phyloP scores from a whole-genome alignment of 2,797 vertebrate species.

The Fistularia commersonii region DNA sequence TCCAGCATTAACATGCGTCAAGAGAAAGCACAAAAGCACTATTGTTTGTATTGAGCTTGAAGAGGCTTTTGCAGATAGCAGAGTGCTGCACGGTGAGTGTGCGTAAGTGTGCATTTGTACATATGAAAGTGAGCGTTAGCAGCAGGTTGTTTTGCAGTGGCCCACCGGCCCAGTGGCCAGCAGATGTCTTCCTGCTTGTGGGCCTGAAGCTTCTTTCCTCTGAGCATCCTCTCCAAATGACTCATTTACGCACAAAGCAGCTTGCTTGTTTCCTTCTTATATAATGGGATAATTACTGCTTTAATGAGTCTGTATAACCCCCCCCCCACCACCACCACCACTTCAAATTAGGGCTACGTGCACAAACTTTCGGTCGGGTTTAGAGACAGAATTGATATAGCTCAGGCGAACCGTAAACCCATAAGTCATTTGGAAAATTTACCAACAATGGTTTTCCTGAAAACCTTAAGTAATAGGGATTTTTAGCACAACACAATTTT shows the following conservation, averaged over 20 bases:
- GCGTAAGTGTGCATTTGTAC: conserved; percentile 43
- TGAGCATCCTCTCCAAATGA: conserved; percentile 72
- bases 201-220: conserved; percentile 64
- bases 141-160: conserved; percentile 70
- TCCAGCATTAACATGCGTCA: conserved; percentile 73
- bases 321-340: conserved; percentile 23
- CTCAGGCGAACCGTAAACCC: too few species aligned
- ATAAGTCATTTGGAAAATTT: too few species aligned
- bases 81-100: conserved; percentile 37
- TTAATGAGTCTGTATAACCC: conserved; percentile 67
- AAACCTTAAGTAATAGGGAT: too few species aligned
- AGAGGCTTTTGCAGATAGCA: conserved; percentile 65
- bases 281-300: conserved; percentile 75
- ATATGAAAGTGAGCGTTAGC: conserved; percentile 34
- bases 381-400: neutral
- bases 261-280: conserved; percentile 59
- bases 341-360: conserved; percentile 44
- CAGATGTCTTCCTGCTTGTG: conserved; percentile 69
- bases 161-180: conserved; percentile 57
- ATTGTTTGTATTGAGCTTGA: conserved; percentile 71
- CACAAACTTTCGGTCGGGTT: conserved; percentile 18
- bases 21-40: conserved; percentile 68
- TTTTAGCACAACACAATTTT: too few species aligned
- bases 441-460: too few species aligned
- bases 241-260: conserved; percentile 78